Conservation (phyloP, 1,140 invertebrate genomes). For the Bombyx mori region ASM3026992v2 NC_085119.1:17243001-17243500, state of each 20-base stretch:
- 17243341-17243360: slow-evolving; percentile 73
- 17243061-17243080: slow-evolving; percentile 17
- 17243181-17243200: slow-evolving; percentile 30
- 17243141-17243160: slow-evolving; percentile 12
- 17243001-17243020: slow-evolving; percentile 23
- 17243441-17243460: slow-evolving; percentile 81
- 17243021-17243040: slow-evolving; percentile 24
- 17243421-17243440: slow-evolving; percentile 76
- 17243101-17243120: slow-evolving; percentile 16
- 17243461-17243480: slow-evolving; percentile 87
- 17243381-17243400: slow-evolving; percentile 91
- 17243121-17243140: slow-evolving; percentile 21
- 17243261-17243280: slow-evolving; percentile 76
- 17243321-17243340: slow-evolving; percentile 83
- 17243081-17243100: slow-evolving; percentile 27
- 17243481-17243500: slow-evolving; percentile 83
- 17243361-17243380: slow-evolving; percentile 22
- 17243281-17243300: slow-evolving; percentile 70
- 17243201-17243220: slow-evolving; percentile 67
- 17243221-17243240: slow-evolving; percentile 74
- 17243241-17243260: slow-evolving; percentile 76
- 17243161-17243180: slow-evolving; percentile 5
- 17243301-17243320: slow-evolving; percentile 77
- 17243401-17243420: slow-evolving; percentile 86
- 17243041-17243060: slow-evolving; percentile 14